Evolutionary conservation across 2,113 vertebrate species (phyloP), one percentile per base, ranked within the genome.

Genomic region (Rhipidura dahli): DNA sequence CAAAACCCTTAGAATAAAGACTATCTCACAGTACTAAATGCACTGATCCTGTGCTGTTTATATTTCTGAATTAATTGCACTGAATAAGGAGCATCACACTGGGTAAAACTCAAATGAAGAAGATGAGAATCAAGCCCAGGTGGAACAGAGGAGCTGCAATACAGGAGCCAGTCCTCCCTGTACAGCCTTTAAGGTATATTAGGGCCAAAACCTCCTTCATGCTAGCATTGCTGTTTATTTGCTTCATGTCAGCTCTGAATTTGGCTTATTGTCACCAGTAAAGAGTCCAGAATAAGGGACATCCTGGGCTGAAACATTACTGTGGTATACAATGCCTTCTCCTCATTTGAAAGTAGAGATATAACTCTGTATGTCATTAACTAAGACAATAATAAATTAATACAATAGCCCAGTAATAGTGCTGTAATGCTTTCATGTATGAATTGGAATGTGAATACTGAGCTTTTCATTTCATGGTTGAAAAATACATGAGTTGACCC

Each of bases 381-480:
- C 95, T 96, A 97, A 97, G 96, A 97, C 96, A 97, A 96, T 90
- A 97, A 96, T 97, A 97, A 97, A 97, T 97, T 97, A 97, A 95
- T 96, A 97, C 93, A 97, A 94, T 95, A 94, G 95, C 90, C 83
- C 93, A 96, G 96, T 96, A 97, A 96, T 96, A 95, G 83, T 87
- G 59, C 81, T 20, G 77, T 94, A 96, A 96, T 93, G 95, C 96
- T 97, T 97, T 97, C 93, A 93, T 96, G 97, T 98, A 98, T 93
- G 95, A 97, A 97, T 96, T 96, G 79, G 96, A 97, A 97, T 97
- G 96, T 97, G 97, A 97, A 96, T 92, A 95, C 84, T 95, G 92
- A 98, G 96, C 94, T 97, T 98, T 98, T 97, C 97, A 98, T 98
- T 98, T 98, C 97, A 98, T 98, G 98, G 96, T 98, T 98, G 98